Conservation (phyloP, 2,797 vertebrate species). For the Distichodus sexfasciatus region DNA sequence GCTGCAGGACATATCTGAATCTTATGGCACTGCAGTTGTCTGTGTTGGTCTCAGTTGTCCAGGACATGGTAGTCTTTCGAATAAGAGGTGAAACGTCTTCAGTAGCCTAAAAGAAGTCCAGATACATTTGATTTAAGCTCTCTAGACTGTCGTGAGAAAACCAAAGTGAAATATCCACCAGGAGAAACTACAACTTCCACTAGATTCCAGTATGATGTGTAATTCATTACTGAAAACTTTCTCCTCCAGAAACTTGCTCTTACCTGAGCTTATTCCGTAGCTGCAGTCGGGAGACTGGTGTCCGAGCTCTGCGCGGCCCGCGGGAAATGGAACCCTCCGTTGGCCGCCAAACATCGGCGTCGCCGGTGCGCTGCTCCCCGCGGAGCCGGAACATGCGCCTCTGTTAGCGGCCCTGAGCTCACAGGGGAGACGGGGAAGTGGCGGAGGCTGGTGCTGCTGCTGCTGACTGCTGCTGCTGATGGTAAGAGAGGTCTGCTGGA, state of each 20-base stretch:
- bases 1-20: no score
- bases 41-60: no score
- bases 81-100: no score
- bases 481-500: slow-evolving; percentile 21
- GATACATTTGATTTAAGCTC: no score
- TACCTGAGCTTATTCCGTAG: slow-evolving; percentile 90
- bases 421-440: slow-evolving; percentile 73
- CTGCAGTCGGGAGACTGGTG: slow-evolving; percentile 71
- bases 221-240: slow-evolving; percentile 20
- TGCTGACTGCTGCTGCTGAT: no score
- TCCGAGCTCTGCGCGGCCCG: slow-evolving; percentile 48
- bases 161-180: no score
- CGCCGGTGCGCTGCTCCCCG: slow-evolving; percentile 62
- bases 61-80: no score
- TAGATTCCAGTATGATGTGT: neutral
- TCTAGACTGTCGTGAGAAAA: no score
- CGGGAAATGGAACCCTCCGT: slow-evolving; percentile 67
- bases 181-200: no score
- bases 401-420: slow-evolving; percentile 81
- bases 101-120: no score
- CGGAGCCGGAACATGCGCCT: slow-evolving; percentile 75
- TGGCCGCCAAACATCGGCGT: slow-evolving; percentile 59
- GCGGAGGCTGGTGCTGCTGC: slow-evolving; percentile 56
- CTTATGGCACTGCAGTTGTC: no score
- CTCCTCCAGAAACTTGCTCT: slow-evolving; percentile 55